phyloP scores from a whole-genome alignment of 2,797 vertebrate genomes.

The Pipistrellus nathusii region DNA sequence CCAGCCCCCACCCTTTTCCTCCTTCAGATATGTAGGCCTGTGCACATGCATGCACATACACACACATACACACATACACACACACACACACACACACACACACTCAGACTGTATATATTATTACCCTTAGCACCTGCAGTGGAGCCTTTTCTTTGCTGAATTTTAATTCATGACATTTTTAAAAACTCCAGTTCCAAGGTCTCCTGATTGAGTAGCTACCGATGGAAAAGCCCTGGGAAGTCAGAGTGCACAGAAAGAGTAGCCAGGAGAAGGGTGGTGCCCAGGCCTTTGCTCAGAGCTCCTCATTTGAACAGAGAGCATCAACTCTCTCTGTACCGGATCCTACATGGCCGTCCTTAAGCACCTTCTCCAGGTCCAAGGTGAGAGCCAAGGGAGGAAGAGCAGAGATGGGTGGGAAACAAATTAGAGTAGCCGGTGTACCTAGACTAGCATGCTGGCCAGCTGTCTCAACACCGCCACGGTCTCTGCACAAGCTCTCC shows the following conservation, averaged over 20 bases:
- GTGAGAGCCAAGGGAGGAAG: not conserved
- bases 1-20: not conserved
- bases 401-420: not conserved
- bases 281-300: not conserved
- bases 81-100: too few relatives aligned
- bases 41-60: too few relatives aligned
- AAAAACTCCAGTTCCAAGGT: not conserved
- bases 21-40: not conserved
- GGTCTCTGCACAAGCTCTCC: not conserved
- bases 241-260: not conserved
- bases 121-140: not conserved
- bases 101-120: not conserved
- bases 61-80: too few relatives aligned
- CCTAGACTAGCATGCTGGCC: fast-evolving
- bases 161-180: not conserved
- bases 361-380: not conserved
- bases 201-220: not conserved
- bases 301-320: not conserved
- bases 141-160: conserved; percentile 12
- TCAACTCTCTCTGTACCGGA: not conserved
- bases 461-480: too few relatives aligned
- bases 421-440: too few relatives aligned
- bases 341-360: not conserved
- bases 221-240: not conserved
- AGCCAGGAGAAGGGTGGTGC: not conserved